Conservation (phyloP, 2,797 vertebrate species). For the Phoebastria nigripes region DNA sequence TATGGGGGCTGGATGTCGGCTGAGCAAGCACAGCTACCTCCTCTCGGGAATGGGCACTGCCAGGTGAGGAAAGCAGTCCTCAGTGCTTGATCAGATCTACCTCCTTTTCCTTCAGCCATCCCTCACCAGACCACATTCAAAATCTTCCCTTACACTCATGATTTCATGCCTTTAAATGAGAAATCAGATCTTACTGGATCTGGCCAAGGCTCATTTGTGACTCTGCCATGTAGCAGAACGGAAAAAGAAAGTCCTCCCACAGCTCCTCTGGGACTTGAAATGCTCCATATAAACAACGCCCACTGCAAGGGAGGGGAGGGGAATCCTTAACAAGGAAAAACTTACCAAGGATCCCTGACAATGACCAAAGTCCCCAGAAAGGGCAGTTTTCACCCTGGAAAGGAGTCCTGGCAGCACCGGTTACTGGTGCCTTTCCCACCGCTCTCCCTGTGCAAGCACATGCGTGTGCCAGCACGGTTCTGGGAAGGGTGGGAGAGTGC, state of each 20-base stretch:
- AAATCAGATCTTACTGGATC: slow-evolving; percentile 46
- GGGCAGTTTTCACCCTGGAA: not conserved
- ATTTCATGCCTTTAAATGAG: slow-evolving; percentile 50
- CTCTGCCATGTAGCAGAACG: slow-evolving; percentile 61
- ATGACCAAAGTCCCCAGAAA: slow-evolving; percentile 1
- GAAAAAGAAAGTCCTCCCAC: slow-evolving; percentile 67
- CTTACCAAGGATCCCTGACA: slow-evolving; percentile 48
- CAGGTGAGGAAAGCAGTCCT: not conserved
- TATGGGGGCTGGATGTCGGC: not conserved
- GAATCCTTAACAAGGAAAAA: slow-evolving; percentile 63
- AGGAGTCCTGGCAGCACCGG: not conserved
- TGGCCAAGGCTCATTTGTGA: slow-evolving; percentile 62
- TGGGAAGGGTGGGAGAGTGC: not conserved
- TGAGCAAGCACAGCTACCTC: not conserved
- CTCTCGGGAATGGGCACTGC: not conserved
- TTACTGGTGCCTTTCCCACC: not conserved
- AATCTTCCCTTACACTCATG: not conserved
- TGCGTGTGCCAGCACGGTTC: not conserved
- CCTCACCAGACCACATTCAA: not conserved
- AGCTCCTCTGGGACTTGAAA: slow-evolving; percentile 67
- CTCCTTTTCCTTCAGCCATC: not conserved
- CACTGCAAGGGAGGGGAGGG: slow-evolving; percentile 67
- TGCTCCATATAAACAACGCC: slow-evolving; percentile 69
- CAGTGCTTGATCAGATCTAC: not conserved
- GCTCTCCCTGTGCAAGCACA: not conserved